Evolutionary conservation across 2,888 invertebrate genomes (phyloP).

Genomic region (Mamestra brassicae): DNA sequence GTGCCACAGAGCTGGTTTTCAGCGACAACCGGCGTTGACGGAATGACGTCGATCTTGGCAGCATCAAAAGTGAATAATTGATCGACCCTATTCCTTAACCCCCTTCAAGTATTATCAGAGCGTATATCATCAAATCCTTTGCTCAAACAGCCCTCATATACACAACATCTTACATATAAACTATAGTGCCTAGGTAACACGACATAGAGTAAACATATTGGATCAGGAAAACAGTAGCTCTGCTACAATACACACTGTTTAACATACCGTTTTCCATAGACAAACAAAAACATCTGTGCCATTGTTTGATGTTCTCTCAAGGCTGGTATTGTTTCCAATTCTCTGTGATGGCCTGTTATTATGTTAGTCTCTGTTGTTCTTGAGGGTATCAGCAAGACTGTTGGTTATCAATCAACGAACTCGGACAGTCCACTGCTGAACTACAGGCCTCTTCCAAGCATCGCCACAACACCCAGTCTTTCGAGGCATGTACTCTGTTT

Average conservation of each 20-base stretch:
- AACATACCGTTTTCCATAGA: slow-evolving; percentile 26
- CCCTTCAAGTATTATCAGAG: slow-evolving; percentile 13
- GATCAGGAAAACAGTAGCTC: slow-evolving; percentile 8
- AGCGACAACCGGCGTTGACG: too few species aligned
- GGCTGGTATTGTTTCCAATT: slow-evolving; percentile 29
- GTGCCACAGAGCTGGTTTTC: too few species aligned
- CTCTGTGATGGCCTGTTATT: not conserved
- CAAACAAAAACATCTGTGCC: slow-evolving; percentile 27
- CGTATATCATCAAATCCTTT: not conserved
- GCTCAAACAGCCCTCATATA: not conserved
- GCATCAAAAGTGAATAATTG: not conserved
- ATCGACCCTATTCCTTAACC: not conserved
- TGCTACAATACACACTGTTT: slow-evolving; percentile 9
- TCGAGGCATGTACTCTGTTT: too few species aligned
- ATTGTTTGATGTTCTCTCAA: slow-evolving; percentile 17
- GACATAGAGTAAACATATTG: not conserved
- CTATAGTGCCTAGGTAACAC: not conserved
- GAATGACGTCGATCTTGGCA: too few species aligned
- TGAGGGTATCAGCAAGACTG: not conserved
- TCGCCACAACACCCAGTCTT: not conserved
- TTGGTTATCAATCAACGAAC: not conserved
- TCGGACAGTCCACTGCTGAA: not conserved
- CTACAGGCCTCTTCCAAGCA: too few species aligned
- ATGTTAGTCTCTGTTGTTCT: not conserved
- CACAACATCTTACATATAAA: not conserved